A percentile compares a stretch with the other conserved stretches of the same genome.
Evolutionary conservation across 2,888 invertebrate genomes (phyloP).

Genomic region (Endomychus coccineus): DNA sequence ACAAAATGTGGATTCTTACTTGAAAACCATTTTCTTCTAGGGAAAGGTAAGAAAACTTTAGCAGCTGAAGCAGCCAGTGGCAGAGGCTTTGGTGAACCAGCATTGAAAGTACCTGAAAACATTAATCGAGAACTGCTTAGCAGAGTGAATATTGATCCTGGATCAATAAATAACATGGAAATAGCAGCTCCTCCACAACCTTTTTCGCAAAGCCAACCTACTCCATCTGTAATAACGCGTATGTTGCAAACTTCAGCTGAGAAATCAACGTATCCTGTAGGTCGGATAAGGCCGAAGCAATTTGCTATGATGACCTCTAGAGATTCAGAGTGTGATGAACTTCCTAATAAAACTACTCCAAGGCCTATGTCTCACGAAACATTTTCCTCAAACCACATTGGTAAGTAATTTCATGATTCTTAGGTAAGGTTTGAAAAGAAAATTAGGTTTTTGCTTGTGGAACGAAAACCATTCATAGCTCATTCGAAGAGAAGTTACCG

Average conservation of each 20-base stretch:
- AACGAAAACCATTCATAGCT: no score
- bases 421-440: no score
- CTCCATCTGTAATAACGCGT: constrained; percentile 55
- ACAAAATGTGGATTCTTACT: neutral
- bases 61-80: constrained; percentile 27
- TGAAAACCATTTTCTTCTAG: constrained; percentile 13
- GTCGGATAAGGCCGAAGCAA: constrained; percentile 33
- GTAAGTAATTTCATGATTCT: no score
- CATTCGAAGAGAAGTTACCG: no score
- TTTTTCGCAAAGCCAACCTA: constrained; percentile 46
- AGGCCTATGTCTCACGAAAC: no score
- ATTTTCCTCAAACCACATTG: no score
- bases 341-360: no score
- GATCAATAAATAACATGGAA: constrained; percentile 37
- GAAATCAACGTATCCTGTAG: constrained; percentile 27
- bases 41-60: constrained; percentile 39
- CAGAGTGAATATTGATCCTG: constrained; percentile 15
- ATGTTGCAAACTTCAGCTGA: constrained; percentile 48
- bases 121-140: no score
- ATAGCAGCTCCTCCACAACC: constrained; percentile 47
- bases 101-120: no score
- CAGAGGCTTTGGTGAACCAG: no score
- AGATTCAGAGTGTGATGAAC: constrained; percentile 25
- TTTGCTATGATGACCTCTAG: constrained; percentile 33
- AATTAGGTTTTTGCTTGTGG: no score